phyloP scores from a whole-genome alignment of 1,140 invertebrate genomes.

The Lucilia cuprina region DNA sequence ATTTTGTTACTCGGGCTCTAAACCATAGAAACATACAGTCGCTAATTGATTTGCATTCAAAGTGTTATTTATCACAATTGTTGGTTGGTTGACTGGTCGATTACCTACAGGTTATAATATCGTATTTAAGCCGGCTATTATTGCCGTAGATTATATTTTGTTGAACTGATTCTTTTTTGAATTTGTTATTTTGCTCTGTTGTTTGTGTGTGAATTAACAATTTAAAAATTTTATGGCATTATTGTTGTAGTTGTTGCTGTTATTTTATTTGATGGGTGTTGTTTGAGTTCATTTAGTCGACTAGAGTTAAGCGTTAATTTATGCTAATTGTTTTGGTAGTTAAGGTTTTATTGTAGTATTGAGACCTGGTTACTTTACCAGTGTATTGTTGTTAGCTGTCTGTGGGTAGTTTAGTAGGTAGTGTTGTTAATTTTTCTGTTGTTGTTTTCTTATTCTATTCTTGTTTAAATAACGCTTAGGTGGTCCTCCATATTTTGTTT shows the following conservation, averaged over 20 bases:
- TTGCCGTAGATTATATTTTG: not conserved
- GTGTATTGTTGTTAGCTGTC: not conserved
- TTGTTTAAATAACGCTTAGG: conserved; percentile 4
- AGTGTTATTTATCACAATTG: conserved; percentile 8
- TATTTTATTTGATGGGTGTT: not conserved
- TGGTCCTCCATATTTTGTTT: not conserved
- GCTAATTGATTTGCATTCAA: conserved; percentile 13
- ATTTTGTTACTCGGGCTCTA: not conserved
- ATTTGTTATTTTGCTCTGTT: not conserved
- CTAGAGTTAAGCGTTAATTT: not conserved
- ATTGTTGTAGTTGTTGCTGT: not conserved
- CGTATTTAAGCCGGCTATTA: not conserved
- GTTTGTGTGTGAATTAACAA: not conserved
- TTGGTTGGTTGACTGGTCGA: not conserved
- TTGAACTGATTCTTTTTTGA: not conserved
- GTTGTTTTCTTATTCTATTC: not conserved
- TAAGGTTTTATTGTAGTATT: not conserved
- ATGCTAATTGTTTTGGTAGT: conserved; percentile 10
- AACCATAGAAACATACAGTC: not conserved
- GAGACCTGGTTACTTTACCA: not conserved
- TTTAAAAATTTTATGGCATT: not conserved
- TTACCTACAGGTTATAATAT: conserved; percentile 1
- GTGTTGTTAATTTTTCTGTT: not conserved
- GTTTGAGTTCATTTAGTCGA: not conserved
- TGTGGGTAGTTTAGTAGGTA: not conserved